Evolutionary conservation across 2,113 vertebrate species (phyloP), one percentile per base, ranked within the genome.

Genomic region (Silurus asotus): DNA sequence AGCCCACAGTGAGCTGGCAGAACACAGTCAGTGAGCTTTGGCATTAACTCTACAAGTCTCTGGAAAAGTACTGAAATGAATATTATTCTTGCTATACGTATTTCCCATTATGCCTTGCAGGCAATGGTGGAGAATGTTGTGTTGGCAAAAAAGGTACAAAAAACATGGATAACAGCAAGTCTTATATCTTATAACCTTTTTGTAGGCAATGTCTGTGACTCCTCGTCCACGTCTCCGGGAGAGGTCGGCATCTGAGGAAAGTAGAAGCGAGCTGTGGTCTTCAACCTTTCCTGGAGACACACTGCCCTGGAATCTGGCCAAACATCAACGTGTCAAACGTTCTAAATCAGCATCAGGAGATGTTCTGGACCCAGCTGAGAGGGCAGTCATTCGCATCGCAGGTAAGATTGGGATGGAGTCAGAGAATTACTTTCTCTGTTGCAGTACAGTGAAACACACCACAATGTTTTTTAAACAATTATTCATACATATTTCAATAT

Each of bases 301-400:
- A 0, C 88, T 99, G 89, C 97, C 97, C 70, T 99, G 97, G 97
- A 99, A 99, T 92, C 94, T 98, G 78, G 94, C 94, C 90, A 98
- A 96, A 70, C 96, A 97, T 59, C 97, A 98, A 83, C 93, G 96
- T 19, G 94, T 95, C 88, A 96, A 97, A 84, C 95, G 96, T 19
- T 94, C 96, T 67, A 95, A 95, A 67, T 96, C 96, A 0, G 92
- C 95, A 0, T 94, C 94, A 0, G 95, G 95, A 65, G 96, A 96
- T 0, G 97, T 98, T 78, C 91, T 98, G 94, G 97, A 98, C 83
- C 94, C 97, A 0, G 96, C 97, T 0, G 97, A 98, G 91, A 92
- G 97, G 70, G 97, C 97, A 0, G 96, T 98, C 87, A 94, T 98
- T 89, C 94, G 97, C 58, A 98, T 98, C 10, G 97, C 97, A 96